Percentiles rank a stretch among this genome's conserved stretches.
phyloP scores from a whole-genome alignment of 2,797 vertebrate genomes.

The Champsocephalus esox region DNA sequence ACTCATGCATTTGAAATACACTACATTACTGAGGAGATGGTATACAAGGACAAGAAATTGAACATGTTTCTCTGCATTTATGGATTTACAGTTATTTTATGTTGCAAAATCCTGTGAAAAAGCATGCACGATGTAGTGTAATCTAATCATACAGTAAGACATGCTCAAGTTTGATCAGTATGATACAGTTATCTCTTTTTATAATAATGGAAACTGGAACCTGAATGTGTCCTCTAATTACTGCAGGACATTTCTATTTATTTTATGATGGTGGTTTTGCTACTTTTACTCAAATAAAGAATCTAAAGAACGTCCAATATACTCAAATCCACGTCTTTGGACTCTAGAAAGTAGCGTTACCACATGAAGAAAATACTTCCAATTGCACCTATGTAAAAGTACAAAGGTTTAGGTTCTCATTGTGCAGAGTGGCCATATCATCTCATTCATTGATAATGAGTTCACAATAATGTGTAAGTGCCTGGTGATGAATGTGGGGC shows the following conservation, averaged over 20 bases:
- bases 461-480: too few species aligned
- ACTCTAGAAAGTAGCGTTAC: too few species aligned
- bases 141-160: conserved; percentile 18
- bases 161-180: conserved; percentile 11
- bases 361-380: too few species aligned
- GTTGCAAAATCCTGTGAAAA: background rate
- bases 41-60: background rate
- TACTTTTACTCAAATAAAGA: background rate
- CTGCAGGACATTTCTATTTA: background rate
- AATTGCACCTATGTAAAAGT: too few species aligned
- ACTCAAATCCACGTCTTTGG: background rate
- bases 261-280: background rate
- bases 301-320: background rate
- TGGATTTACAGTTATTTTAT: background rate
- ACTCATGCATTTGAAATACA: background rate
- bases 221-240: too few species aligned
- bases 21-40: background rate
- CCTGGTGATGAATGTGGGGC: too few species aligned
- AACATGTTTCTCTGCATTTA: background rate
- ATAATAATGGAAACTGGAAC: too few species aligned
- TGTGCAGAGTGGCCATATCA: too few species aligned
- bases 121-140: background rate
- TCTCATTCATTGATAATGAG: too few species aligned
- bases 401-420: too few species aligned
- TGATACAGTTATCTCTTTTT: conserved; percentile 6